Percentiles rank a stretch among this genome's conserved stretches.
These are phyloP conservation scores for Agrochola lota DNA, from an alignment of 2,888 invertebrate genomes.

Conservation along the genomic window DNA sequence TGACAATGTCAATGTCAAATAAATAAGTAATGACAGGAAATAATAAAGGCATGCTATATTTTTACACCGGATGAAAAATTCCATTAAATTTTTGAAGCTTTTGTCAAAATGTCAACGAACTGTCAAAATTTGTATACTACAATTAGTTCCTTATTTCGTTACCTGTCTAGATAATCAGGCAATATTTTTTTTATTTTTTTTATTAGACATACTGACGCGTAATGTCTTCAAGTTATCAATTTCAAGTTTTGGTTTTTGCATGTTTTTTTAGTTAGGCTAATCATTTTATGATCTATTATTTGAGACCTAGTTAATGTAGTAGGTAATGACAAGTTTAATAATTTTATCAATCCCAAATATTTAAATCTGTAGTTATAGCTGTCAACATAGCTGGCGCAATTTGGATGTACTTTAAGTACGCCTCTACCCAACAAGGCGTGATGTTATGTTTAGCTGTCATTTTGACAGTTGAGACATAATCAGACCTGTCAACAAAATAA, in stretches of 20 bases:
- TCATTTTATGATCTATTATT: neutral
- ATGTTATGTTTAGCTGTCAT: neutral
- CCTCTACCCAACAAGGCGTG: too few species aligned
- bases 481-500: slow-evolving; percentile 2
- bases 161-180: neutral
- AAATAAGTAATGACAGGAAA: slow-evolving; percentile 24
- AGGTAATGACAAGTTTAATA: neutral
- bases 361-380: neutral
- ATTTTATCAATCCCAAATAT: neutral
- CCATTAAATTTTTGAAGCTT: neutral
- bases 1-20: slow-evolving; percentile 30
- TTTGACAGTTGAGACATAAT: too few species aligned
- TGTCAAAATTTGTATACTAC: neutral
- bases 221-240: neutral
- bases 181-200: neutral
- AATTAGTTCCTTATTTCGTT: neutral
- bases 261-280: neutral
- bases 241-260: neutral
- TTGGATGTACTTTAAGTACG: too few species aligned
- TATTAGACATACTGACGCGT: neutral
- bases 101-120: neutral
- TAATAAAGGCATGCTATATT: neutral
- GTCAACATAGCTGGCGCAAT: too few species aligned
- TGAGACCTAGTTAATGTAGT: neutral
- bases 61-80: slow-evolving; percentile 4